phyloP scores from a whole-genome alignment of 2,888 invertebrate species.

The Hydraecia micacea region DNA sequence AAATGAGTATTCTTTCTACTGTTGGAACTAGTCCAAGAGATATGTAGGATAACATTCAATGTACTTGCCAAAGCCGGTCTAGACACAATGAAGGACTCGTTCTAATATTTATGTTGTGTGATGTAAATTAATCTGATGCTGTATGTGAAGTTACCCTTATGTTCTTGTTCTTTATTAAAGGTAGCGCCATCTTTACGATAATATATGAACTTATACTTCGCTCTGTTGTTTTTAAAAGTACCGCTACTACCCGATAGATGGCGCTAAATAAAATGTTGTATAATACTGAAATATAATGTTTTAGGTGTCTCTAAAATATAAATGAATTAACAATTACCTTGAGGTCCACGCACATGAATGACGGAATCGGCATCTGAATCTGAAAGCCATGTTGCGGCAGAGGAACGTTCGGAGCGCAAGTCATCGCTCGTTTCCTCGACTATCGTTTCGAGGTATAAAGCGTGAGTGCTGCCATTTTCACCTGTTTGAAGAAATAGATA shows the following conservation, averaged over 20 bases:
- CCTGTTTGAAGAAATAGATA: constrained; percentile 71
- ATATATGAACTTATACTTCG: not conserved
- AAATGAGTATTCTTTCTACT: constrained; percentile 74
- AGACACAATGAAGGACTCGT: constrained; percentile 56
- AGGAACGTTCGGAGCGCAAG: constrained; percentile 93
- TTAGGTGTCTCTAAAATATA: not conserved
- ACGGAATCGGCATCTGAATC: constrained; percentile 96
- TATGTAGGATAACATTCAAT: constrained; percentile 70
- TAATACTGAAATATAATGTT: not conserved
- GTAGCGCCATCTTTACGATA: constrained; percentile 69
- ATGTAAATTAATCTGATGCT: constrained; percentile 13
- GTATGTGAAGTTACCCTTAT: constrained; percentile 30
- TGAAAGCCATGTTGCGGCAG: constrained; percentile 91
- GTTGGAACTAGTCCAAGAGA: constrained; percentile 81
- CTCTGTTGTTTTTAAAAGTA: constrained; percentile 35
- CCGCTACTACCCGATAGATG: constrained; percentile 77
- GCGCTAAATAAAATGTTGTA: constrained; percentile 64
- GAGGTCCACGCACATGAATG: constrained; percentile 91
- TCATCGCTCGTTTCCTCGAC: constrained; percentile 97
- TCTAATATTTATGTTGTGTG: constrained; percentile 45
- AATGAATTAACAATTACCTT: constrained; percentile 72
- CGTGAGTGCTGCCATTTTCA: constrained; percentile 89
- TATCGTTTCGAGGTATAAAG: constrained; percentile 95
- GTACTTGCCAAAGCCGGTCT: constrained; percentile 57
- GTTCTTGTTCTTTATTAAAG: not conserved